Conservation (phyloP, 35 echinoderm and acorn worm species). For the Ophioderma brevispina region DNA sequence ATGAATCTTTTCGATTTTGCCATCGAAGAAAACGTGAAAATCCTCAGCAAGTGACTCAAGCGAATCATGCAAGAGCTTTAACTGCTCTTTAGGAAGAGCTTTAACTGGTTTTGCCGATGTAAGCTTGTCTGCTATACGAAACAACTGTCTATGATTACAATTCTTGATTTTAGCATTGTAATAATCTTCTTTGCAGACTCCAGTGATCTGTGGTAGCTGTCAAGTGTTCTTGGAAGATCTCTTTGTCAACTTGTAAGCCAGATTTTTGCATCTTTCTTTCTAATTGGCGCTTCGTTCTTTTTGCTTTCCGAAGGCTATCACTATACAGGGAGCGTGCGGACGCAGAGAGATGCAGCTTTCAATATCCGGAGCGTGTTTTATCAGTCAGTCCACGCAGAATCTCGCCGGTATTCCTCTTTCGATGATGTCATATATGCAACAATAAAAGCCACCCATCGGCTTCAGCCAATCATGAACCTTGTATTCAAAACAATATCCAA, state of each 20-base stretch:
- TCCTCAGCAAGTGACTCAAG: too few relatives aligned
- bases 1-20: too few relatives aligned
- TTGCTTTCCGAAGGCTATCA: slow-evolving; percentile 5
- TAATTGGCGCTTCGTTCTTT: not conserved
- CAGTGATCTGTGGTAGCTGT: not conserved
- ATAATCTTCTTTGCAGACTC: slow-evolving; percentile 8
- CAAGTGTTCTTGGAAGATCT: not conserved
- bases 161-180: not conserved
- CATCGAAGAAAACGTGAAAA: too few relatives aligned
- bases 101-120: not conserved
- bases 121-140: not conserved
- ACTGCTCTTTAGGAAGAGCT: too few relatives aligned
- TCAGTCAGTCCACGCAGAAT: not conserved
- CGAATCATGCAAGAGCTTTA: not conserved
- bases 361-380: slow-evolving; percentile 17
- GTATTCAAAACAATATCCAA: too few relatives aligned
- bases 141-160: slow-evolving; percentile 18
- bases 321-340: slow-evolving; percentile 48
- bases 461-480: too few relatives aligned
- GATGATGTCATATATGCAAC: too few relatives aligned
- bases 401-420: too few relatives aligned
- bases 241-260: slow-evolving; percentile 13
- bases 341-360: not conserved
- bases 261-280: slow-evolving; percentile 4
- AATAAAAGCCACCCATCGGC: too few relatives aligned